Evolutionary conservation across 1,140 invertebrate genomes (phyloP), one percentile per base, ranked within the genome.

Genomic region (Kradibia gibbosae): DNA sequence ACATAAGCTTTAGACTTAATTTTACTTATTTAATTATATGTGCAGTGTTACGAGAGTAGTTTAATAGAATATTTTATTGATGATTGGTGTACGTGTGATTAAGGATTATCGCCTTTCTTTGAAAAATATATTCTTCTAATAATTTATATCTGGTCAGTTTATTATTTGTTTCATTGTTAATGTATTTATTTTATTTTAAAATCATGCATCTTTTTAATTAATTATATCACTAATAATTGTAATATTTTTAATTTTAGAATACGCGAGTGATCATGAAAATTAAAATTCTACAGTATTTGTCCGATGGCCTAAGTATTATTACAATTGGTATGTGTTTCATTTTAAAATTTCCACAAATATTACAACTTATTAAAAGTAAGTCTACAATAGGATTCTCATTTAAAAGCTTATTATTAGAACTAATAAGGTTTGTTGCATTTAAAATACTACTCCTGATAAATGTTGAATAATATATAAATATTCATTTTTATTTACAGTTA

Each of bases 291-390:
- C 88, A 92, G 78, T 78, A 88, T 42, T 86, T 95, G 80, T 91
- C 94, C 5, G 90, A 95, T 86, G 82, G 91, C 65, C 85, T 95
- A 55, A 95, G 94, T 86, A 86, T 94, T 15, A 88, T 94, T 34
- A 95, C 94, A 17, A 95, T 95, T 85, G 84, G 92, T 53, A 93
- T 93, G 89, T 95, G 94, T 88, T 91, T 95, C 48, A 90, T 95
- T 79, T 87, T 94, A 83, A 95, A 95, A 92, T 91, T 95, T 71
- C 95, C 95, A 4, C 95, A 95, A 91, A 95, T 95, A 83, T 86
- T 93, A 65, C 93, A 92, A 81, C 86, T 95, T 67, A 83, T 92
- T 57, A 91, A 92, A 82, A 87, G 93, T 42, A 92, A 93, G 87
- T 93, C 92, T 57, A 93, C 93, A 15, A 90, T 91, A 82, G 94